Conservation (phyloP, 2,797 vertebrate genomes). For the Parotocinclus haroldoi region DNA sequence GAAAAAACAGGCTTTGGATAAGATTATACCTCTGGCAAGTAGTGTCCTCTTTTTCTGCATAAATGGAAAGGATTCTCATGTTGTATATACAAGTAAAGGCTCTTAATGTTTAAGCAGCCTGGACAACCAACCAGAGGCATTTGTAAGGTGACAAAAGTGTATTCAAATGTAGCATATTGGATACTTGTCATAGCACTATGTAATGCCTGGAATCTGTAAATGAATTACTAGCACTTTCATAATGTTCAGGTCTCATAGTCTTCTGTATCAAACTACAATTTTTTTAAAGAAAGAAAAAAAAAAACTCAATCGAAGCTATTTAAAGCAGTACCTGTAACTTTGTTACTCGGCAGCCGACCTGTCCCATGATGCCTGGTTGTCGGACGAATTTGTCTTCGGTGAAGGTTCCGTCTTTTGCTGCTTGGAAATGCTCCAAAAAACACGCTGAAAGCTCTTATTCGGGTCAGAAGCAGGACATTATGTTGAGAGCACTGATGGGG, state of each 20-base stretch:
- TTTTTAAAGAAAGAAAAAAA: constrained; percentile 64
- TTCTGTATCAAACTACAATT: constrained; percentile 98
- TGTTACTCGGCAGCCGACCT: constrained; percentile 72
- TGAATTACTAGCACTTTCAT: constrained; percentile 99
- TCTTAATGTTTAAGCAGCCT: constrained; percentile 91
- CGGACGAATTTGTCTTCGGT: constrained; percentile 64
- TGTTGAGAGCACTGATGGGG: constrained; percentile 82
- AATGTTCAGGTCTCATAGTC: constrained; percentile 99
- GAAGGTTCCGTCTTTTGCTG: constrained; percentile 80
- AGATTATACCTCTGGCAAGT: constrained; percentile 78
- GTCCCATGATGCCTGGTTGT: constrained; percentile 65
- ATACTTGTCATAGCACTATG: constrained; percentile 98
- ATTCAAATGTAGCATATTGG: constrained; percentile 99
- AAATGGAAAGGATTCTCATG: constrained; percentile 70
- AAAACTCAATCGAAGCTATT: constrained; percentile 74
- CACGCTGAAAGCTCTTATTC: constrained; percentile 75
- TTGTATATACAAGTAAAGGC: constrained; percentile 93
- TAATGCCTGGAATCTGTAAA: constrained; percentile 97
- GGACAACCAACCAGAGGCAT: constrained; percentile 78
- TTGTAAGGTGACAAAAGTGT: constrained; percentile 82
- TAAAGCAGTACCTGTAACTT: constrained; percentile 75
- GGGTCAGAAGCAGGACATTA: constrained; percentile 78
- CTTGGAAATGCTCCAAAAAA: constrained; percentile 77
- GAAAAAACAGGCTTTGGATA: constrained; percentile 83
- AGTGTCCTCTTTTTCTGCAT: constrained; percentile 77